Percentiles rank a stretch among this genome's conserved stretches.
phyloP scores from a whole-genome alignment of 53 echinoderm and acorn worm genomes.

The Mesocentrotus franciscanus region DNA sequence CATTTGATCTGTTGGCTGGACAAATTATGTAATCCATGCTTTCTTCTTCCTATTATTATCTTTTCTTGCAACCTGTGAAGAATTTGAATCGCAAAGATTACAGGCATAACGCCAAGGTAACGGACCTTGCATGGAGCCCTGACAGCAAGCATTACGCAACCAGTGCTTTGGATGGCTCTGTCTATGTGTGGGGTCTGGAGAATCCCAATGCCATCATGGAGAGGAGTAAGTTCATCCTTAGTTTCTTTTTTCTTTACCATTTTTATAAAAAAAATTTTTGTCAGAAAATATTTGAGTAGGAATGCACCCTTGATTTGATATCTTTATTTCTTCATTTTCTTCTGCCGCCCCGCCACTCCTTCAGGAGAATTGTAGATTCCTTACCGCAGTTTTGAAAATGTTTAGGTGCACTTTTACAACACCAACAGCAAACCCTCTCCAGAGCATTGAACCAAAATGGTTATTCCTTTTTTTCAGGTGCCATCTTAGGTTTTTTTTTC shows the following conservation, averaged over 20 bases:
- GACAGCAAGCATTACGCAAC: constrained; percentile 61
- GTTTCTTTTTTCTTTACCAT: not conserved
- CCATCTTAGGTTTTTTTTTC: no score
- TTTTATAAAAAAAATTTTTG: no score
- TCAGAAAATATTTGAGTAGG: no score
- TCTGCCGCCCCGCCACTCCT: no score
- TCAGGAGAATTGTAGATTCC: no score
- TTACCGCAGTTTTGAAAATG: no score
- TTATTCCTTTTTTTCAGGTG: no score
- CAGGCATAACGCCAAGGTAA: constrained; percentile 53
- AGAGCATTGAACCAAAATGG: no score
- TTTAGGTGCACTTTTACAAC: no score
- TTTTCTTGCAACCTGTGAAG: not conserved
- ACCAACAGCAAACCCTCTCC: no score
- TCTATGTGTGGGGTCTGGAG: constrained; percentile 65
- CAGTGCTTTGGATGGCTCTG: constrained; percentile 46
- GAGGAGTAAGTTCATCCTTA: constrained; percentile 42
- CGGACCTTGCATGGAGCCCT: constrained; percentile 65
- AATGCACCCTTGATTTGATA: no score
- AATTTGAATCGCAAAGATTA: not conserved
- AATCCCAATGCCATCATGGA: not conserved
- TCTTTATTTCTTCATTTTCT: no score
- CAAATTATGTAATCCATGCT: not conserved
- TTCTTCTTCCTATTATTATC: not conserved
- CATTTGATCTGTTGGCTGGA: not conserved